A percentile compares a stretch with the other conserved stretches of the same genome.
These are phyloP conservation scores for Strongylocentrotus purpuratus DNA, from an alignment of 35 echinoderm and acorn worm species.

Conservation along the genomic window DNA sequence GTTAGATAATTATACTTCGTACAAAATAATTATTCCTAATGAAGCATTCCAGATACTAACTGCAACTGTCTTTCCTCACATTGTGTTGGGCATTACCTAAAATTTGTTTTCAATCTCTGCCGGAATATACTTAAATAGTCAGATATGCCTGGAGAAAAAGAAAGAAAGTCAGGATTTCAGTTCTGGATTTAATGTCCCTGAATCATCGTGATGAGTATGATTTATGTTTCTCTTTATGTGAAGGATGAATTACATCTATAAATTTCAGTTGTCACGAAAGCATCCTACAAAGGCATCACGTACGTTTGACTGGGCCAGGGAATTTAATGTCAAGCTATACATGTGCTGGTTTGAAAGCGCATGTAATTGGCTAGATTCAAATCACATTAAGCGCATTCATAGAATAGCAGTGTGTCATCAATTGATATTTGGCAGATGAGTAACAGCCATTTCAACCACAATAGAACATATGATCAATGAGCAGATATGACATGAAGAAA, in stretches of 20 bases:
- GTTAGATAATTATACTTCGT: background rate
- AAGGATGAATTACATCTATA: constrained; percentile 13
- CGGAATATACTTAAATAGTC: background rate
- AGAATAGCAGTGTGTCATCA: constrained; percentile 17
- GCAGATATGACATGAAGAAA: background rate
- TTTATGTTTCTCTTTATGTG: background rate
- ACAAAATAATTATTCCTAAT: background rate
- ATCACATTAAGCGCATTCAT: constrained; percentile 7
- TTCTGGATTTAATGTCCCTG: background rate
- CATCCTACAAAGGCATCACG: background rate
- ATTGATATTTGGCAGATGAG: constrained; percentile 3
- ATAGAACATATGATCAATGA: background rate
- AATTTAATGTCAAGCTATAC: background rate
- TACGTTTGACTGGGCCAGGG: background rate
- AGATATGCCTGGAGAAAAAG: background rate
- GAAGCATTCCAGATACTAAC: background rate
- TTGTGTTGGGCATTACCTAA: background rate
- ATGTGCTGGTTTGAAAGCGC: background rate
- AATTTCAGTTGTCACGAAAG: constrained; percentile 11
- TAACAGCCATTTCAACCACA: constrained; percentile 2
- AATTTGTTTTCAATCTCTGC: background rate
- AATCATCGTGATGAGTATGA: background rate
- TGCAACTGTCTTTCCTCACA: background rate
- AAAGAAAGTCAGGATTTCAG: background rate
- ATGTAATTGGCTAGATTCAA: constrained; percentile 1